These are phyloP conservation scores for Jaculus jaculus DNA, from an alignment of 2,113 vertebrate genomes.

Conservation along the genomic window DNA sequence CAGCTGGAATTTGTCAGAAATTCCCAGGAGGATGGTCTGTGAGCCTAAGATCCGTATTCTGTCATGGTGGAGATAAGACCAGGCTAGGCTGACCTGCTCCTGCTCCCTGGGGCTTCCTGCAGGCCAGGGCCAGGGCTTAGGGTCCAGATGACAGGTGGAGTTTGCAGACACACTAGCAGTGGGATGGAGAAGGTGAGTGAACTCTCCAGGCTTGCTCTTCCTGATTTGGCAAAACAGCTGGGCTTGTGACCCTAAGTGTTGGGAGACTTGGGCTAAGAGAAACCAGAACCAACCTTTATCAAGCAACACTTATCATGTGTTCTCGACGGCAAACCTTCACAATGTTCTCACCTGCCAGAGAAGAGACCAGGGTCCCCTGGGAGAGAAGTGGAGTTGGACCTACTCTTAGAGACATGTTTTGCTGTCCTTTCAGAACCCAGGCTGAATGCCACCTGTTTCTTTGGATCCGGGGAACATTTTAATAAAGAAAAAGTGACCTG, in stretches of 20 bases:
- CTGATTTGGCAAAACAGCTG: neutral
- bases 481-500: neutral
- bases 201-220: neutral
- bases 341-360: neutral
- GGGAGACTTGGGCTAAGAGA: too few relatives aligned
- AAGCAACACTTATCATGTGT: too few relatives aligned
- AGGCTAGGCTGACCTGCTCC: neutral
- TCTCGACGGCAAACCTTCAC: too few relatives aligned
- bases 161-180: neutral
- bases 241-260: neutral
- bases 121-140: neutral
- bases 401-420: neutral
- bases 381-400: neutral
- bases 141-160: neutral
- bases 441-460: neutral
- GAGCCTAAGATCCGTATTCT: constrained; percentile 49
- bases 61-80: constrained; percentile 52
- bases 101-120: neutral
- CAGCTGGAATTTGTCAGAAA: constrained; percentile 55
- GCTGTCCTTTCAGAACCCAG: neutral
- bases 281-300: too few relatives aligned
- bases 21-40: constrained; percentile 54
- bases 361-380: neutral
- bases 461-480: neutral
- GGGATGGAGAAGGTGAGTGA: too few relatives aligned